Base-by-base conservation (phyloP, 2,113 vertebrate species). In the Pelecanoides urinatrix region DNA sequence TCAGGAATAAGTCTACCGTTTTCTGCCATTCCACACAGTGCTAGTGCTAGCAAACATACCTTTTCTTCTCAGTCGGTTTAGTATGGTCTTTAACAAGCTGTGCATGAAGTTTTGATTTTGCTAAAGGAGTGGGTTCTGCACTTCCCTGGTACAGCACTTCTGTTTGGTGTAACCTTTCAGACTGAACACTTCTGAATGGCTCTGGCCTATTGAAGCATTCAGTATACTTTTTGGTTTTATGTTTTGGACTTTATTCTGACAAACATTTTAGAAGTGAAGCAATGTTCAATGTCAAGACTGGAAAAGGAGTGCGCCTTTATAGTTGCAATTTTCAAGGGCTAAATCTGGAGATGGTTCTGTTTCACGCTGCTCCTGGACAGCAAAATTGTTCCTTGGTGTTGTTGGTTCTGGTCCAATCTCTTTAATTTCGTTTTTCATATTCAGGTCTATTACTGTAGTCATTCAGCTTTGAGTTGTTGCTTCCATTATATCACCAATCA, bases 391-490 rank as follows among this genome's bases (percentile, higher is more conserved):
- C 4, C 8, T 70, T 77, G 11, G 32, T 47, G 8, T 56, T 32
- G 27, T 44, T 77, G 4, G 11, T 80, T 85, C 40, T 80, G 23
- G 9, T 58, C 14, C 7, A 47, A 21, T 17, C 6, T 45, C 23
- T 47, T 47, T 82, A 25, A 36, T 73, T 67, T 74, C 0, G 0
- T n/a, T 53, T 75, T 71, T n/a, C 9, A 7, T 83, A 36, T 58
- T 83, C 29, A 63, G 2, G 7, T 63, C 47, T 76, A 11, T 73
- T 65, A n/a, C 26, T 65, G 17, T 38, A 42, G 17, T 55, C 2
- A 38, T 80, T 72, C 32, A 44, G 3, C 30, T 65, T 56, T 29
- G 19, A 68, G 13, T n/a, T 0, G 0, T 66, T 88, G 9, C 15
- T 92, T 80, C 45, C 26, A 20, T 20, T 59, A 6, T 61, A 45